These are phyloP conservation scores for Ranitomeya variabilis DNA, from an alignment of 2,113 vertebrate genomes.

Conservation along the genomic window DNA sequence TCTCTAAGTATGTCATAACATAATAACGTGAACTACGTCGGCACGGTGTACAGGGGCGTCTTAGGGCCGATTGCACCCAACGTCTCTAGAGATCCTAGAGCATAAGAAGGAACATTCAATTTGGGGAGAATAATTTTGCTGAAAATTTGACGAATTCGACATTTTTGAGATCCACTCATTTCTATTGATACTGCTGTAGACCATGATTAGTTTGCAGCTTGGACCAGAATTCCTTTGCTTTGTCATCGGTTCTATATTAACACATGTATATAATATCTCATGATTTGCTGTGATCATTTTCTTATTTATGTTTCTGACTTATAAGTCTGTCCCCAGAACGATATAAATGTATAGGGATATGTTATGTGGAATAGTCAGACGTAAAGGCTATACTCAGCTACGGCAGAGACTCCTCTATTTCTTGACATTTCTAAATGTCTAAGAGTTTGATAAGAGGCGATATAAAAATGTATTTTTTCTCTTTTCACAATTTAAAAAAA, in stretches of 20 bases:
- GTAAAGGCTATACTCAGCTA: neutral
- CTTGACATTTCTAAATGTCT: slow-evolving; percentile 34
- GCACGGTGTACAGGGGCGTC: too few species aligned
- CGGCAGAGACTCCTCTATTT: neutral
- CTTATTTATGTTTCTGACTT: neutral
- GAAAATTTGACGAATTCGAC: too few species aligned
- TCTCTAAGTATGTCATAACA: too few species aligned
- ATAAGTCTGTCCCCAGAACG: neutral
- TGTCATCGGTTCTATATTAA: neutral
- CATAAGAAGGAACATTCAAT: too few species aligned
- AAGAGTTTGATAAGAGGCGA: slow-evolving; percentile 12
- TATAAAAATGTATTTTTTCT: neutral
- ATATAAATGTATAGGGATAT: neutral
- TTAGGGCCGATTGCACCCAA: too few species aligned
- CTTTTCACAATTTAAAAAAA: slow-evolving; percentile 16
- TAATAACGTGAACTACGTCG: too few species aligned
- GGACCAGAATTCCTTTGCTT: neutral
- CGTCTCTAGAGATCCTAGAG: too few species aligned
- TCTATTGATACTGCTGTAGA: neutral
- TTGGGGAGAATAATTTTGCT: too few species aligned
- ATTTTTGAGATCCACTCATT: too few species aligned
- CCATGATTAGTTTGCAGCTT: neutral
- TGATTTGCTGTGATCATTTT: neutral
- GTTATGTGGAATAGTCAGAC: neutral
- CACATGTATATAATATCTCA: neutral